phyloP scores from a whole-genome alignment of 2,888 invertebrate genomes.

The Herminia tarsipennalis region DNA sequence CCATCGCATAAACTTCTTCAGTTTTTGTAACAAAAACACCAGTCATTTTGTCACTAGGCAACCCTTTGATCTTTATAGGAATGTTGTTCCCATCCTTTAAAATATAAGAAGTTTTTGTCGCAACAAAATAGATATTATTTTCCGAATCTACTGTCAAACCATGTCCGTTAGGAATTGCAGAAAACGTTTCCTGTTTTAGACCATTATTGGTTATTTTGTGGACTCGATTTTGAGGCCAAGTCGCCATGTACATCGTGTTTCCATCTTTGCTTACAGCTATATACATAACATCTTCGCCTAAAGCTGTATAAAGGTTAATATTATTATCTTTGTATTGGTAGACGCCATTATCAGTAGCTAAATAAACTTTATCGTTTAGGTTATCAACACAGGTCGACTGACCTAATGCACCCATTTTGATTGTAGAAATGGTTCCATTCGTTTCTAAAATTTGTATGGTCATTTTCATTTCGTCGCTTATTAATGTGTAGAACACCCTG shows the following conservation, averaged over 20 bases:
- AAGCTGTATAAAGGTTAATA: constrained; percentile 65
- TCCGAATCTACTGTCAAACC: constrained; percentile 71
- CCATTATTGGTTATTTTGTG: constrained; percentile 71
- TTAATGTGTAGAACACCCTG: constrained; percentile 71
- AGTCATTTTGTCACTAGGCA: constrained; percentile 72
- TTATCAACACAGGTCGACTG: constrained; percentile 79
- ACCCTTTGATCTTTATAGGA: constrained; percentile 72
- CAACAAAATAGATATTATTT: constrained; percentile 76
- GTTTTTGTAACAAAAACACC: constrained; percentile 73
- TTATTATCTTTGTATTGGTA: constrained; percentile 75
- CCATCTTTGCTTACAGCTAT: constrained; percentile 69
- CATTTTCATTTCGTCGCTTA: constrained; percentile 78
- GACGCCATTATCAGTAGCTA: constrained; percentile 79
- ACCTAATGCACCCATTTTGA: constrained; percentile 73
- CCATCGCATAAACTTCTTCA: constrained; percentile 74
- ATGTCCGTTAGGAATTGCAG: constrained; percentile 74
- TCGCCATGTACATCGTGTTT: constrained; percentile 68
- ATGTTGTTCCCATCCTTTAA: constrained; percentile 60
- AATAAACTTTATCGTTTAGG: constrained; percentile 75
- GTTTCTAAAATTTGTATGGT: constrained; percentile 64
- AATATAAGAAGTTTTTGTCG: constrained; percentile 72
- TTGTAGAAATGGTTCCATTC: constrained; percentile 62
- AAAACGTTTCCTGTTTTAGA: constrained; percentile 63
- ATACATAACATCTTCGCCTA: constrained; percentile 80
- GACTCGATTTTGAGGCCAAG: constrained; percentile 79